Percentiles rank a stretch among this genome's conserved stretches.
These are phyloP conservation scores for Caenorhabditis latens DNA, from an alignment of 1,140 invertebrate species.

Conservation along the genomic window DNA sequence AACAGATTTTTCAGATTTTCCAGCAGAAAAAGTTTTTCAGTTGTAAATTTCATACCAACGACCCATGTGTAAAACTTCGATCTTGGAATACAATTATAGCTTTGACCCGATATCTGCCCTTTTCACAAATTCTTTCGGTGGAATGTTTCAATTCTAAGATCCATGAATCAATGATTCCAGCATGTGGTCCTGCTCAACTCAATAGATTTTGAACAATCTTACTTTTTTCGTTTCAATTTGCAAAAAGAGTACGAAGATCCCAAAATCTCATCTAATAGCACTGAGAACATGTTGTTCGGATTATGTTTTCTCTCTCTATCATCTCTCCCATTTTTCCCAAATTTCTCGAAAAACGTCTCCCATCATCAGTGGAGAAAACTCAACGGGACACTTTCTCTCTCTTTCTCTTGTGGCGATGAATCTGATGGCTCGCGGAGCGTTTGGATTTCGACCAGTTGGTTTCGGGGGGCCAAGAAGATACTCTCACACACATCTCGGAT, in stretches of 20 bases:
- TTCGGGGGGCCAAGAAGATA: constrained; percentile 27
- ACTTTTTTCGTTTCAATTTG: not conserved
- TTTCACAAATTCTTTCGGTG: not conserved
- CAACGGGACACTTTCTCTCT: not conserved
- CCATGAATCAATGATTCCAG: too few relatives aligned
- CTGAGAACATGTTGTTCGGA: constrained; percentile 43
- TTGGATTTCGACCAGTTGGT: constrained; percentile 41
- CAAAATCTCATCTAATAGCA: constrained; percentile 10
- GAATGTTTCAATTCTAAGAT: not conserved
- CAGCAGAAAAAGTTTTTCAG: too few relatives aligned
- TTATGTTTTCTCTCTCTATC: constrained; percentile 31
- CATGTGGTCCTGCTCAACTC: not conserved
- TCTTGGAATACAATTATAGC: not conserved
- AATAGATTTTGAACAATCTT: not conserved
- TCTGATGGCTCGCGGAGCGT: constrained; percentile 45
- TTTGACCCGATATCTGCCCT: not conserved
- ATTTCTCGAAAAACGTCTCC: constrained; percentile 8
- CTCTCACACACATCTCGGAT: constrained; percentile 22
- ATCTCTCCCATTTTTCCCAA: not conserved
- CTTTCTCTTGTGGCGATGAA: constrained; percentile 1
- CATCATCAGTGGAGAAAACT: not conserved
- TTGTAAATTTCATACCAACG: not conserved
- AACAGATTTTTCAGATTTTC: too few relatives aligned
- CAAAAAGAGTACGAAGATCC: constrained; percentile 6
- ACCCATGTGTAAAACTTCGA: not conserved